Evolutionary conservation across 1,140 invertebrate species (phyloP).

Genomic region (Lutraria rhynchaena): DNA sequence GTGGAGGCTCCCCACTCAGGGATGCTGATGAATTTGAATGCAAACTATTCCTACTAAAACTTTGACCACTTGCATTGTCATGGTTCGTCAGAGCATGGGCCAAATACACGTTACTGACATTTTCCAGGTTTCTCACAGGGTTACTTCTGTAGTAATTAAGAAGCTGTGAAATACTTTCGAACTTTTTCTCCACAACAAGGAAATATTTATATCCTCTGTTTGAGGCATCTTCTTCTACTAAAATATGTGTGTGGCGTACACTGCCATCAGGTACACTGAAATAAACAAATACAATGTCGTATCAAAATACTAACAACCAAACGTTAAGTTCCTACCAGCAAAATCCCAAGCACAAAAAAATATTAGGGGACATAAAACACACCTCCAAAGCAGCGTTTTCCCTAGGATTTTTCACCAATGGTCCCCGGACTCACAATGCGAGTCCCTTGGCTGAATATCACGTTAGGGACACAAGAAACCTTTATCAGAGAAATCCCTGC

Average conservation of each 20-base stretch:
- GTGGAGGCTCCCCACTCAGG: background rate
- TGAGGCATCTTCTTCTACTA: background rate
- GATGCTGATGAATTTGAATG: background rate
- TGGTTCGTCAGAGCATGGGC: background rate
- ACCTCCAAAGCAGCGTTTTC: too few species aligned
- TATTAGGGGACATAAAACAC: too few species aligned
- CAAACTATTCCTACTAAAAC: slow-evolving; percentile 8
- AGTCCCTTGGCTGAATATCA: too few species aligned
- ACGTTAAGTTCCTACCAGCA: too few species aligned
- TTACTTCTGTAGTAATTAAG: slow-evolving; percentile 33
- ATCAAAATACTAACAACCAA: too few species aligned
- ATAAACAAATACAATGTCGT: background rate
- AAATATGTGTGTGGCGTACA: slow-evolving; percentile 50
- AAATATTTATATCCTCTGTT: slow-evolving; percentile 12
- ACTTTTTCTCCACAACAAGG: slow-evolving; percentile 56
- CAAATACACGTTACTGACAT: slow-evolving; percentile 49
- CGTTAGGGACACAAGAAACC: too few species aligned
- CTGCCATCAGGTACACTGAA: slow-evolving; percentile 40
- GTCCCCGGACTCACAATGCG: too few species aligned
- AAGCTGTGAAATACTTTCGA: slow-evolving; percentile 25
- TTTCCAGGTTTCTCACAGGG: slow-evolving; percentile 58
- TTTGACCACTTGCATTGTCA: background rate
- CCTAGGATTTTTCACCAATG: too few species aligned
- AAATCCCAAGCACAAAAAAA: too few species aligned
- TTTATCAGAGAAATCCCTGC: too few species aligned